Evolutionary conservation across 2,797 vertebrate species (phyloP), one percentile per base, ranked within the genome.

Genomic region (Orestias chungarensis): DNA sequence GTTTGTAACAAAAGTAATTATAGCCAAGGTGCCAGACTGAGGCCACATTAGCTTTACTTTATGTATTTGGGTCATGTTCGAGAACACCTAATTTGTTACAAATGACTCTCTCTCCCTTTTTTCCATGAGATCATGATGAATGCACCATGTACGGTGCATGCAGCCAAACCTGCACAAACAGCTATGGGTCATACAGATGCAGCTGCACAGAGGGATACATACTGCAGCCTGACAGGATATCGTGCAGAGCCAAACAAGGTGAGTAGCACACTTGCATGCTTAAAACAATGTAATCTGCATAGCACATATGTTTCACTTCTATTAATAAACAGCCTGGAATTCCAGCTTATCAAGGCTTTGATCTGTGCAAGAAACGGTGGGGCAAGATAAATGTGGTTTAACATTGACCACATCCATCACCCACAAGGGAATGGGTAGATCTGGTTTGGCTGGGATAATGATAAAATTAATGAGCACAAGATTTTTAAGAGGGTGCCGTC

Each of bases 221-320:
- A 70, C 94, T 99, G 80, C 96, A 99, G 88, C 81, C 95, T 23
- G 95, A 99, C 87, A 95, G 94, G 91, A 96, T 87, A 87, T 96
- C 97, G 76, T 99, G 98, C 95, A 96, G 93, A 93, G 95, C 95
- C 88, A 97, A 96, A 96, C 96, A 91, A 85, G 97, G 98, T 99
- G 94, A 97, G 96, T 66, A 68, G 67, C 78, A 72, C 70, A 33
- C 74, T 78, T 68, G 77, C 78, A 70, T 69, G 9, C 17, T 33
- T 64, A 20, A 86, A 80, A 78, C 81, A 77, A 59, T 73, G 73
- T 67, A 52, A 86, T 91, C 86, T 90, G 89, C 81, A 80, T 80
- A 62, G 68, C 42, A 12, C 69, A 72, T 78, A 66, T 71, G 75
- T 84, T 81, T 82, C 73, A 78, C 78, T 79, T 84, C 89, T 90